These are phyloP conservation scores for Craterocephalus amniculus DNA, from an alignment of 2,797 vertebrate genomes.

Conservation along the genomic window DNA sequence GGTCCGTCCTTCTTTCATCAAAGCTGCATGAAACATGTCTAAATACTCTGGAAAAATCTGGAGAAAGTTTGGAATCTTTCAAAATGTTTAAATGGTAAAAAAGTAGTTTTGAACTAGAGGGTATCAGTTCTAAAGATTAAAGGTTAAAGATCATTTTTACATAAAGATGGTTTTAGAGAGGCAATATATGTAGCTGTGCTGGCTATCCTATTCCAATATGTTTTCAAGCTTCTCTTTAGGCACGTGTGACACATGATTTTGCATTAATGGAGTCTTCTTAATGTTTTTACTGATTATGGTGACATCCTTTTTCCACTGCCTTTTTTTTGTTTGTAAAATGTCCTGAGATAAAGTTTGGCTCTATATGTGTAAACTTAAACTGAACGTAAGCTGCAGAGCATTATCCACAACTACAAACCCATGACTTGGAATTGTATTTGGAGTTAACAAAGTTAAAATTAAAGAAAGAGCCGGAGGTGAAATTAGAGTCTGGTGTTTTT, in stretches of 20 bases:
- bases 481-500: no score
- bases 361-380: no score
- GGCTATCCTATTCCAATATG: no score
- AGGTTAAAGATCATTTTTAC: not conserved
- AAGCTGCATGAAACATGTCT: slow-evolving; percentile 11
- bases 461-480: no score
- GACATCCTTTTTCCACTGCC: not conserved
- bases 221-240: not conserved
- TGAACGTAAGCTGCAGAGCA: no score
- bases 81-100: not conserved
- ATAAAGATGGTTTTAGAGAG: not conserved
- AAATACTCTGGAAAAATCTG: not conserved
- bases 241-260: not conserved
- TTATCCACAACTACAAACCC: no score
- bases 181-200: no score
- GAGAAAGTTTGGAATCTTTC: not conserved
- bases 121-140: no score
- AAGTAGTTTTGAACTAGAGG: not conserved
- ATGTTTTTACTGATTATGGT: not conserved
- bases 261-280: not conserved
- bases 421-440: no score
- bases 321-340: no score
- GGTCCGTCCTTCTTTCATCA: slow-evolving; percentile 31
- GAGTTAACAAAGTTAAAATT: no score
- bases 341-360: no score